Percentiles rank a stretch among this genome's conserved stretches.
Conservation (phyloP, 2,113 vertebrate genomes). For the Cyprinus carpio region DNA sequence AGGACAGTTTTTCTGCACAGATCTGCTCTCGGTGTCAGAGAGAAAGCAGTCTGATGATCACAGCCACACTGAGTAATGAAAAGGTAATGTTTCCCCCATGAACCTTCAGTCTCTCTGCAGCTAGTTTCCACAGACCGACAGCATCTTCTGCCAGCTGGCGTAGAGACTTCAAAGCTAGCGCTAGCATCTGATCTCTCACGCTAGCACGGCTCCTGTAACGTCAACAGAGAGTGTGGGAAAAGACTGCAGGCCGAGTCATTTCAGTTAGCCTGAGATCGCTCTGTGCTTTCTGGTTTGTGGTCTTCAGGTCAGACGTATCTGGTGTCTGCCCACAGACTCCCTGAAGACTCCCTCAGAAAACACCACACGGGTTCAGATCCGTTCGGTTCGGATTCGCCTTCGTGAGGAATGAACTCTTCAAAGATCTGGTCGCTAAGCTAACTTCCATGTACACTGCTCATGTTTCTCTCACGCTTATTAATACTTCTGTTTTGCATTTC, state of each 20-base stretch:
- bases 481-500: background rate
- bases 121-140: background rate
- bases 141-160: background rate
- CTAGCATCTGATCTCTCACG: background rate
- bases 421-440: background rate
- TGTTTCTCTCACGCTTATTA: background rate
- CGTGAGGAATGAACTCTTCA: constrained; percentile 3
- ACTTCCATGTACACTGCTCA: background rate
- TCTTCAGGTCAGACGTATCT: constrained; percentile 65
- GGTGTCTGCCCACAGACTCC: constrained; percentile 58
- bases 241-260: constrained; percentile 54
- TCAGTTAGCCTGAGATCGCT: constrained; percentile 53
- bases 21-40: background rate
- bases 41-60: background rate
- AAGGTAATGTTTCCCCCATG: background rate
- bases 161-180: background rate
- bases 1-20: background rate
- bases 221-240: constrained; percentile 54
- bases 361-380: constrained; percentile 1
- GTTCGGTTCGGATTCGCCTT: constrained; percentile 22
- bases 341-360: constrained; percentile 56
- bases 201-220: constrained; percentile 1
- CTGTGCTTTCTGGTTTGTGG: constrained; percentile 63
- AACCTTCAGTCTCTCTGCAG: background rate
- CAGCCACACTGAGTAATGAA: background rate